Percentiles rank a stretch among this genome's conserved stretches.
phyloP scores from a whole-genome alignment of 2,888 invertebrate species.

The Physocephala rufipes region DNA sequence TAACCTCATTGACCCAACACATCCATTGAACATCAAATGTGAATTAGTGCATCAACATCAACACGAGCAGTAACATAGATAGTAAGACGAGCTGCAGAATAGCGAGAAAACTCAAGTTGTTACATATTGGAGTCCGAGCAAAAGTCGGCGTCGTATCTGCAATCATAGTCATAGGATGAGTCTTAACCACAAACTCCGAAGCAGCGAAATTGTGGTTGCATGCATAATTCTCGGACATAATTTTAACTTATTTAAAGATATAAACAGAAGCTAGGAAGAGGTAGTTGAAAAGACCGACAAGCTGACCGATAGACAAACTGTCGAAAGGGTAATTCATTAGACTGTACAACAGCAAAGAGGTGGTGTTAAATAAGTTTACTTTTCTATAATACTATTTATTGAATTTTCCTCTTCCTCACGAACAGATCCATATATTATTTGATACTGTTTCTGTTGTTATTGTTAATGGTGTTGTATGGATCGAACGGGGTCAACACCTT shows the following conservation, averaged over 20 bases:
- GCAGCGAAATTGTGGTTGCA: constrained; percentile 32
- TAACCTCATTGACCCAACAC: constrained; percentile 67
- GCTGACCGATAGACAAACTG: not conserved
- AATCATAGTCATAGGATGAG: not conserved
- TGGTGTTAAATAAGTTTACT: too few species aligned
- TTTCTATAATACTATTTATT: constrained; percentile 12
- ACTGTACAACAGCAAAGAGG: too few species aligned
- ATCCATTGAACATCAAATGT: constrained; percentile 66
- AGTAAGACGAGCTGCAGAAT: too few species aligned
- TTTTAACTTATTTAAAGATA: constrained; percentile 43
- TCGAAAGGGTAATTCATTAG: not conserved
- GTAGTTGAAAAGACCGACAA: not conserved
- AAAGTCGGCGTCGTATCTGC: too few species aligned
- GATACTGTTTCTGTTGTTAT: constrained; percentile 19
- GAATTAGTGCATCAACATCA: constrained; percentile 64
- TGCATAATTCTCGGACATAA: constrained; percentile 45
- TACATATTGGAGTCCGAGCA: too few species aligned
- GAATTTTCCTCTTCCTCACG: not conserved
- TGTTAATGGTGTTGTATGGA: constrained; percentile 13
- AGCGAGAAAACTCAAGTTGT: not conserved
- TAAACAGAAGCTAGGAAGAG: constrained; percentile 2
- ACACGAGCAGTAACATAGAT: too few species aligned
- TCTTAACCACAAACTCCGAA: not conserved
- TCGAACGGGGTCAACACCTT: too few species aligned
- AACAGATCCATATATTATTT: constrained; percentile 14